phyloP scores from a whole-genome alignment of 2,888 invertebrate genomes.

The Meta bourneti region DNA sequence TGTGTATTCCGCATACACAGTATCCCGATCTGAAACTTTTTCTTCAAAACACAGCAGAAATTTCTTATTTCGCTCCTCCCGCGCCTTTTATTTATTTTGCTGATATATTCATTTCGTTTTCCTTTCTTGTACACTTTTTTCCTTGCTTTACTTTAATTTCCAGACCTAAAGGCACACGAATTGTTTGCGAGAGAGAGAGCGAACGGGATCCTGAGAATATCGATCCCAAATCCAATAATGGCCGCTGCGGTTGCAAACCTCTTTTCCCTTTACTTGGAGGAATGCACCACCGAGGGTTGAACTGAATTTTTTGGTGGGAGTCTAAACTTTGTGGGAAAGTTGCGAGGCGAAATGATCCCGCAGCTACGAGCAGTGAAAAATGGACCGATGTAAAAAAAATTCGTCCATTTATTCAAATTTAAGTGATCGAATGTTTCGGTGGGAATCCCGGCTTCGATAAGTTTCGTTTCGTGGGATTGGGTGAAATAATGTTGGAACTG shows the following conservation, averaged over 20 bases:
- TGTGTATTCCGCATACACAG: slow-evolving; percentile 6
- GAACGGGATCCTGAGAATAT: slow-evolving; percentile 23
- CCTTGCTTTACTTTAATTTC: slow-evolving; percentile 56
- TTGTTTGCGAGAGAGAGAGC: slow-evolving; percentile 24
- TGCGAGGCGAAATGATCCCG: slow-evolving; percentile 6
- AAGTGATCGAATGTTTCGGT: slow-evolving; percentile 16
- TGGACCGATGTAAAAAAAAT: slow-evolving; percentile 28
- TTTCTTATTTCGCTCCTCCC: slow-evolving; percentile 29
- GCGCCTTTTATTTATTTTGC: slow-evolving; percentile 28
- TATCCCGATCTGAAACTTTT: slow-evolving; percentile 1
- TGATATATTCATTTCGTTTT: slow-evolving; percentile 34
- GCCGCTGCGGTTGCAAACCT: slow-evolving; percentile 29
- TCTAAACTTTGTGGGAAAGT: slow-evolving; percentile 23
- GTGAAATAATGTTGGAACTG: not conserved
- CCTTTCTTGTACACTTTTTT: not conserved
- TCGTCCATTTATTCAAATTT: slow-evolving; percentile 59
- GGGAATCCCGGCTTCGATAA: not conserved
- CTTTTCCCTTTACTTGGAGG: not conserved
- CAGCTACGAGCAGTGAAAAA: slow-evolving; percentile 39
- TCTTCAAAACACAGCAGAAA: slow-evolving; percentile 24
- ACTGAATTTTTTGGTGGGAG: slow-evolving; percentile 7
- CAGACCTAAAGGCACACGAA: slow-evolving; percentile 59
- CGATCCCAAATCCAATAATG: slow-evolving; percentile 66
- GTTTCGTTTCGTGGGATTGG: not conserved
- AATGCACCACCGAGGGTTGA: not conserved